Conservation (phyloP, 2,888 invertebrate species). For the Diabrotica balteata region DNA sequence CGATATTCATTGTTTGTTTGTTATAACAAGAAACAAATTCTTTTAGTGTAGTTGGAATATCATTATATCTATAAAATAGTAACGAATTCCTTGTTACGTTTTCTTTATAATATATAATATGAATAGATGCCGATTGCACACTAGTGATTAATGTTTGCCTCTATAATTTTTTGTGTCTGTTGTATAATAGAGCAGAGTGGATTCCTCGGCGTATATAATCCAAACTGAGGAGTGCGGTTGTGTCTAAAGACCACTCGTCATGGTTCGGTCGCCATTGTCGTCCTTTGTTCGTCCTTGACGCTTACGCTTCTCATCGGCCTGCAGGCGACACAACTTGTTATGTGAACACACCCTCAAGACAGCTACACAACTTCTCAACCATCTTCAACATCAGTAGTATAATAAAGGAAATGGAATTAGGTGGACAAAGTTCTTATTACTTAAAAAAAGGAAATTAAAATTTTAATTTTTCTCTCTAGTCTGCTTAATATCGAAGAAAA, state of each 20-base stretch:
- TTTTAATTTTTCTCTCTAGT: neutral
- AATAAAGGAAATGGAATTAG: slow-evolving; percentile 8
- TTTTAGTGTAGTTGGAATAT: too few species aligned
- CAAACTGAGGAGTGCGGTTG: slow-evolving; percentile 20
- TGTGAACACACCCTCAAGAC: slow-evolving; percentile 22
- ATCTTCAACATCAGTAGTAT: slow-evolving; percentile 6
- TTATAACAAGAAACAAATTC: too few species aligned
- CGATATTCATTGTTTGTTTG: too few species aligned
- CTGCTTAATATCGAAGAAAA: neutral
- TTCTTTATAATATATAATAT: too few species aligned
- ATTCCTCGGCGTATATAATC: slow-evolving; percentile 25
- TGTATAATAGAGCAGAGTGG: neutral
- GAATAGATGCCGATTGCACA: too few species aligned
- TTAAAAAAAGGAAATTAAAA: slow-evolving; percentile 6
- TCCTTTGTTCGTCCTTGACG: slow-evolving; percentile 17
- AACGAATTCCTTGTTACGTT: too few species aligned
- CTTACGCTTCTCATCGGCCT: slow-evolving; percentile 21
- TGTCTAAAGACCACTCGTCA: slow-evolving; percentile 24
- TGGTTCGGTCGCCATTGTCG: slow-evolving; percentile 19
- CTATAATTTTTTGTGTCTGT: slow-evolving; percentile 3
- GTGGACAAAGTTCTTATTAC: slow-evolving; percentile 10
- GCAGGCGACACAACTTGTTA: slow-evolving; percentile 27
- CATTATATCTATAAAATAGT: too few species aligned
- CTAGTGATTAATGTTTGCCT: neutral
- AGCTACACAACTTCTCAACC: slow-evolving; percentile 15